Evolutionary conservation across 53 echinoderm and acorn worm genomes (phyloP).

Genomic region (Stichopus horrens): DNA sequence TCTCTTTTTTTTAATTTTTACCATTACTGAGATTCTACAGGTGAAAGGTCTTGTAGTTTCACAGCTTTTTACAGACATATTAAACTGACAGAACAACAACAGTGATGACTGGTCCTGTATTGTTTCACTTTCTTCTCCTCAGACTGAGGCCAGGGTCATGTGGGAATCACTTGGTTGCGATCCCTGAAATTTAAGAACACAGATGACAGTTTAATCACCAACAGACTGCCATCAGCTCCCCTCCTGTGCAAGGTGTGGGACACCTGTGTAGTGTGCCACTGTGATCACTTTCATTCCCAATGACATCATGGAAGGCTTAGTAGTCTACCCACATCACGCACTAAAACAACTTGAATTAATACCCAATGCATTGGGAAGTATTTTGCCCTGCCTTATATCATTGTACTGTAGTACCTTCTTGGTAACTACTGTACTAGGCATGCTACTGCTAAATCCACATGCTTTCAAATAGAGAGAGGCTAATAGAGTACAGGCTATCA

Average conservation of each 20-base stretch:
- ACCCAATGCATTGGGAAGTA: no score
- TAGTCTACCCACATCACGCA: no score
- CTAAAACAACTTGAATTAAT: no score
- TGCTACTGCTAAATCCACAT: no score
- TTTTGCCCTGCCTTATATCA: no score
- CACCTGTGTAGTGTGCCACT: constrained; percentile 10
- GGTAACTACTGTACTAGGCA: no score
- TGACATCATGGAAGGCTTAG: no score
- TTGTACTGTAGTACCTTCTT: no score
- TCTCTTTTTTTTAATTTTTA: neutral
- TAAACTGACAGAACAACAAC: constrained; percentile 3
- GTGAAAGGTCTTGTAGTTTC: neutral
- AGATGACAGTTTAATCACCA: constrained; percentile 37
- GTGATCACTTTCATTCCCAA: no score
- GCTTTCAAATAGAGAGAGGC: no score
- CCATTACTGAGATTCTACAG: neutral
- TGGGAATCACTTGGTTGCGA: constrained; percentile 12
- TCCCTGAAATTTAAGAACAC: constrained; percentile 19
- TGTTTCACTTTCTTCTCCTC: constrained; percentile 8
- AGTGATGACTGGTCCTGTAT: neutral
- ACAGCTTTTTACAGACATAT: constrained; percentile 29
- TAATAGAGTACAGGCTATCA: no score
- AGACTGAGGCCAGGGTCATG: neutral
- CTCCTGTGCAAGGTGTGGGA: constrained; percentile 42
- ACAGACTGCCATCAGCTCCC: constrained; percentile 12